Evolutionary conservation across 2,797 vertebrate genomes (phyloP).

Genomic region (Ciconia nigra): DNA sequence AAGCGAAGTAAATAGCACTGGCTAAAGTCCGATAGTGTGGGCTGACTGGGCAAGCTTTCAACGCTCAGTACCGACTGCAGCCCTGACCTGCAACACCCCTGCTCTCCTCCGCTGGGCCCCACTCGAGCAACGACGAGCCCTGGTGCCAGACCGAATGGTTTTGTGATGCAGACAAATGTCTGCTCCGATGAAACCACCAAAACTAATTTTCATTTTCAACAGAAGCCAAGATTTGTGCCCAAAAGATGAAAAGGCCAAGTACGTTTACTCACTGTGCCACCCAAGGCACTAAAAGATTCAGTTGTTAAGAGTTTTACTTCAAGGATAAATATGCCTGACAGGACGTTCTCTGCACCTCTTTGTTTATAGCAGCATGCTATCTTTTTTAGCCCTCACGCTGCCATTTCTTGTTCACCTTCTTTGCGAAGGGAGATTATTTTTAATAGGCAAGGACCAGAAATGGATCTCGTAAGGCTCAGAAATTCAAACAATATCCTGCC

Average conservation of each 20-base stretch:
- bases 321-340: background rate
- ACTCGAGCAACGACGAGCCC: slow-evolving; percentile 22
- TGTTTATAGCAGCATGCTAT: background rate
- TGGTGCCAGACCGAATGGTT: slow-evolving; percentile 48
- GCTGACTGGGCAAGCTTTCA: slow-evolving; percentile 67
- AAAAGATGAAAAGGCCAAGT: background rate
- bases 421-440: background rate
- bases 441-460: background rate
- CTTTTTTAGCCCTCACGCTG: background rate
- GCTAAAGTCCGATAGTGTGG: slow-evolving; percentile 55
- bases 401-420: background rate
- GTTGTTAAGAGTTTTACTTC: background rate
- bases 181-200: slow-evolving; percentile 38
- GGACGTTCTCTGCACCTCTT: background rate
- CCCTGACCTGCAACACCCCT: slow-evolving; percentile 65
- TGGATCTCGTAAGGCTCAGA: background rate
- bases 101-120: slow-evolving; percentile 60
- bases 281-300: background rate
- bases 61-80: slow-evolving; percentile 38
- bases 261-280: background rate
- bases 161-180: slow-evolving; percentile 53
- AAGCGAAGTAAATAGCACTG: slow-evolving; percentile 63
- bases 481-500: background rate
- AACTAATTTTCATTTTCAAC: slow-evolving; percentile 16
- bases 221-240: slow-evolving; percentile 19